phyloP scores from a whole-genome alignment of 2,888 invertebrate genomes.

The Muschampia plurimacula region DNA sequence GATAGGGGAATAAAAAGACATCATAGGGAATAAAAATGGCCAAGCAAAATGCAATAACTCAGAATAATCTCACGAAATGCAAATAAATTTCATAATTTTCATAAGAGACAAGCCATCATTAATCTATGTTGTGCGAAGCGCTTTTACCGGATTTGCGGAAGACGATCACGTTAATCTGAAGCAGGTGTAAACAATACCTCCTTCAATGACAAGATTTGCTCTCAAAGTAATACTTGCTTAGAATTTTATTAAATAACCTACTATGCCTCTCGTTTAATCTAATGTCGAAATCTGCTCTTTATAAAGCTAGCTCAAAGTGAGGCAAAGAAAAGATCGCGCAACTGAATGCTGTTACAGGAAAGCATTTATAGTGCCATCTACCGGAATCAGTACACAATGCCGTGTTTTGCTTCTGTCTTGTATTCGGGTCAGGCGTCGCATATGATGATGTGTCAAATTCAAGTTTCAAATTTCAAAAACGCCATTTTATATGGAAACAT shows the following conservation, averaged over 20 bases:
- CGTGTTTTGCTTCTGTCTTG: too few species aligned
- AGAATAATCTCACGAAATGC: constrained; percentile 44
- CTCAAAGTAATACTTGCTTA: constrained; percentile 13
- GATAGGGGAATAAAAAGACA: constrained; percentile 25
- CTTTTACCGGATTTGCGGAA: constrained; percentile 42
- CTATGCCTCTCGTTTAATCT: not conserved
- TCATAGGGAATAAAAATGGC: constrained; percentile 34
- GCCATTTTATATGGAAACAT: too few species aligned
- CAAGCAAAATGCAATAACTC: constrained; percentile 39
- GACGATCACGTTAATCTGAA: constrained; percentile 43
- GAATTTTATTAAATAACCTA: not conserved
- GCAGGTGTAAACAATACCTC: constrained; percentile 45
- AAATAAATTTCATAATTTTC: constrained; percentile 51
- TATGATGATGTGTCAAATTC: too few species aligned
- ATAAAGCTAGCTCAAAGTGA: too few species aligned
- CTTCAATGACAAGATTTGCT: constrained; percentile 35
- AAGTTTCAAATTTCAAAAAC: too few species aligned
- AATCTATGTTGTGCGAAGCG: constrained; percentile 46
- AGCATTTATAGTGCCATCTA: too few species aligned
- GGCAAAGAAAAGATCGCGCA: too few species aligned
- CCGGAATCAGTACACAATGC: too few species aligned
- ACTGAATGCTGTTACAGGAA: too few species aligned
- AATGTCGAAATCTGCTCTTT: too few species aligned
- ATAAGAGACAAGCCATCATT: constrained; percentile 47
- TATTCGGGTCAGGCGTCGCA: too few species aligned